Evolutionary conservation across 1,140 invertebrate genomes (phyloP), one percentile per base, ranked within the genome.

Genomic region (Cydia pomonella): DNA sequence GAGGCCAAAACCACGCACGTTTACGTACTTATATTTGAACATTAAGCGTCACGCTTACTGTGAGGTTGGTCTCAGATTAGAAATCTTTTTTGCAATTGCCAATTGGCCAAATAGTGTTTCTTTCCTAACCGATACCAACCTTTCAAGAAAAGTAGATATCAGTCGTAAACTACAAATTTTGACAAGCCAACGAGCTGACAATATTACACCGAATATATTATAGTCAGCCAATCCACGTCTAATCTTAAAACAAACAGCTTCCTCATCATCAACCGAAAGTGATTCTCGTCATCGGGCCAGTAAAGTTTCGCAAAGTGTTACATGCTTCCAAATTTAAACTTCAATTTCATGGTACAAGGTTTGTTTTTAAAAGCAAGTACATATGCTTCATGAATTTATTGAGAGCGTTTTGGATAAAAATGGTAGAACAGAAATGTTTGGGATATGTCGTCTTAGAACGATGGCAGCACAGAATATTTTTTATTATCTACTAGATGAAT

Each of bases 341-440:
- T 23, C 7, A 21, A 21, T 23, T 23, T 59, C 53, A 10, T 59
- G 53, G 53, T 59, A 21, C 21, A 59, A 23, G 53, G 21, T 59
- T 2, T 59, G 23, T 59, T 59, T 59, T 59, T 59, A 59, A 59
- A 59, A 12, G 53, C 53, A 59, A 59, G 21, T 59, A n/a, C n/a
- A n/a, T n/a, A 9, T 18, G 47, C 0, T 59, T 59, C 21, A 23
- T 9, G 18, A 59, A 59, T 59, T 59, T 59, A 59, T 59, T 1
- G 29, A 6, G 29, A 33, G 2, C 29, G 29, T 33, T 33, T 3
- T 33, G 29, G 29, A n/a, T n/a, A n/a, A n/a, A n/a, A n/a, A n/a
- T n/a, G n/a, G n/a, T n/a, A n/a, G n/a, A n/a, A n/a, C n/a, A n/a
- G n/a, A n/a, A n/a, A n/a, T n/a, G n/a, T n/a, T n/a, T n/a, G n/a